phyloP scores from a whole-genome alignment of 2,797 vertebrate species.

The Halcyon smyrnensis region DNA sequence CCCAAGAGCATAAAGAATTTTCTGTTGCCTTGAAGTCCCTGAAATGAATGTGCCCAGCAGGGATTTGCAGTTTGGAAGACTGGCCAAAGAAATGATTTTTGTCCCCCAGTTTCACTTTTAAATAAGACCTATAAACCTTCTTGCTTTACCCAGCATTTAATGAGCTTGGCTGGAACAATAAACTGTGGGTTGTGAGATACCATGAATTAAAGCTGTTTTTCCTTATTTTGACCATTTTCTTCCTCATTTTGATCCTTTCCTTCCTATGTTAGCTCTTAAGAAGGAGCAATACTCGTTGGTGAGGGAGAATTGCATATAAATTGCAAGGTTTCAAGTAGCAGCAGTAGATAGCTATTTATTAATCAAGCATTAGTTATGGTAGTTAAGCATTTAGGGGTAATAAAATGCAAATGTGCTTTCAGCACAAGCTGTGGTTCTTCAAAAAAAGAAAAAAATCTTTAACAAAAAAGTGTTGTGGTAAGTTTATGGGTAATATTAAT shows the following conservation, averaged over 20 bases:
- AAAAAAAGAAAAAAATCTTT: slow-evolving; percentile 56
- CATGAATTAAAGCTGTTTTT: slow-evolving; percentile 26
- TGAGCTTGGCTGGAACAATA: not conserved
- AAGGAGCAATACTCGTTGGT: not conserved
- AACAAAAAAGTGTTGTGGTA: slow-evolving; percentile 75
- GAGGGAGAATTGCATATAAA: not conserved
- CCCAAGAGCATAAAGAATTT: not conserved
- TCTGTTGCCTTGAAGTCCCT: not conserved
- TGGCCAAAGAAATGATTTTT: not conserved
- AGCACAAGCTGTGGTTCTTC: slow-evolving; percentile 27
- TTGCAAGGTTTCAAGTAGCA: slow-evolving; percentile 27
- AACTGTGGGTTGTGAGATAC: not conserved
- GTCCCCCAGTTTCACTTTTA: not conserved
- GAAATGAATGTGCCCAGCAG: not conserved
- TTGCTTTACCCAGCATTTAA: not conserved
- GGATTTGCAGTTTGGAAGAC: not conserved
- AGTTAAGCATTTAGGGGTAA: slow-evolving; percentile 77
- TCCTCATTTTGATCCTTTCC: slow-evolving; percentile 6
- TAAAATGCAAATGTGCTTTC: slow-evolving; percentile 76
- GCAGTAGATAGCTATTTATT: slow-evolving; percentile 42
- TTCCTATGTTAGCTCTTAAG: not conserved
- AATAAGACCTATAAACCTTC: not conserved
- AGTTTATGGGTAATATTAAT: slow-evolving; percentile 84
- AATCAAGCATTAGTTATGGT: slow-evolving; percentile 75
- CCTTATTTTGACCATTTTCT: not conserved